phyloP scores from a whole-genome alignment of 2,113 vertebrate species.

The Antechinus stuartii region DNA sequence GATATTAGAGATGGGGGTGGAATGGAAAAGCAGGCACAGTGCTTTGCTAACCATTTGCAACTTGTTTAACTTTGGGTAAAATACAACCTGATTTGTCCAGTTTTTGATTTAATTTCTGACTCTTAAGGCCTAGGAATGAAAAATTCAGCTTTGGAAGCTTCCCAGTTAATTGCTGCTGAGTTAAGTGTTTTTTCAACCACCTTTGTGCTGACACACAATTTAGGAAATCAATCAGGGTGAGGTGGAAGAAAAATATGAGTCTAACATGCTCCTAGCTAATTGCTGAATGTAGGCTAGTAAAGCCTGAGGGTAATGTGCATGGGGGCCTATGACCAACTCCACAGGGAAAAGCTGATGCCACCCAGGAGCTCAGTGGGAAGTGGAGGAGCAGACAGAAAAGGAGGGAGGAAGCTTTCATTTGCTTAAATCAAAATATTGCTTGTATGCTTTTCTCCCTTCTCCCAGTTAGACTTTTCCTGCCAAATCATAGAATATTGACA shows the following conservation, averaged over 20 bases:
- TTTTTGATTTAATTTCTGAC: conserved; percentile 67
- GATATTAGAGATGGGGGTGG: conserved; percentile 8
- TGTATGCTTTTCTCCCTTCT: neutral
- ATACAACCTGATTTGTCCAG: conserved; percentile 61
- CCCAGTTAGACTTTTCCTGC: neutral
- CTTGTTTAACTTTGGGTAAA: conserved; percentile 54
- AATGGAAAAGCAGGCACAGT: conserved; percentile 34
- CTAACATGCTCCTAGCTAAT: conserved; percentile 61
- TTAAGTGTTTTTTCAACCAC: conserved; percentile 66
- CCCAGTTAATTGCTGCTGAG: conserved; percentile 78
- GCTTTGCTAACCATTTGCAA: neutral
- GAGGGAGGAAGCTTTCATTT: neutral
- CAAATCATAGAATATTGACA: neutral
- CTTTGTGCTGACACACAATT: conserved; percentile 69
- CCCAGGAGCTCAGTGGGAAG: neutral
- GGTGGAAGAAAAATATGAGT: conserved; percentile 60
- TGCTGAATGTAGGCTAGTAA: conserved; percentile 36
- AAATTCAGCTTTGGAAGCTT: conserved; percentile 67
- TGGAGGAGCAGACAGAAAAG: neutral
- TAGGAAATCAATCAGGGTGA: conserved; percentile 74
- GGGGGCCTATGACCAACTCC: neutral
- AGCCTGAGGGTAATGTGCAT: neutral
- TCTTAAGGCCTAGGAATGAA: conserved; percentile 61
- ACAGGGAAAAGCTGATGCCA: neutral
- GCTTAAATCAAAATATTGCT: neutral